Evolutionary conservation across 2,797 vertebrate species (phyloP), one percentile per base, ranked within the genome.

Genomic region (Myoxocephalus aenaeus): DNA sequence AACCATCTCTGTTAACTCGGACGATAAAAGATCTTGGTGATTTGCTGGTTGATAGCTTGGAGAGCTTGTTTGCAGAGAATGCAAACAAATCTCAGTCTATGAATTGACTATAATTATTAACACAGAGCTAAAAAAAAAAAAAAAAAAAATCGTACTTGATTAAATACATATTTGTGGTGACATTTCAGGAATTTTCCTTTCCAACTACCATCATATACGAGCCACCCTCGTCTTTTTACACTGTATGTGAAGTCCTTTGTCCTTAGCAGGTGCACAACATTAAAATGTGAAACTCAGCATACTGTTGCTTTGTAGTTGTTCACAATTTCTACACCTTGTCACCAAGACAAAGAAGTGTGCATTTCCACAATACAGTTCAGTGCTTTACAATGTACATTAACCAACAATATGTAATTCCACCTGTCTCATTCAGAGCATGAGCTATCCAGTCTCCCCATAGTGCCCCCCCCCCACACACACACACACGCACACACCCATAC

Each of bases 401-500:
- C 1, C 15, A 51, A 69, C 8, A 76, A 70, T 29, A 42, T 69
- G 36, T 56, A 75, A 75, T 73, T 48, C 22, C 7, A 69, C 8
- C 51, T 56, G 9, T 25, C 48, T 71, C 34, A 61, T 78, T 74
- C 40, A 80, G 22, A 14, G 22, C 69, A 70, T 38, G 53, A 62
- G 63, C 38, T 79, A 79, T 73, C 61, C 18, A 57, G 34, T 73
- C 70, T 70, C 69, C 59, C 46, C 27, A 51, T 42, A 20, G 50
- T 51, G 50, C 7, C 46, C 9, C 81, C 63, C 7, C 66, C 20
- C 17, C 50, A 80, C 56, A 71, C 75, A 72, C 56, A 67, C 50
- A 73, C 69, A 80, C n/a, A n/a, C n/a, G n/a, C n/a, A n/a, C n/a
- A n/a, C n/a, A n/a, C 20, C 17, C 50, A 80, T 51, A 71, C 75